Base-by-base conservation (phyloP, 2,113 vertebrate species). In the Sinosuthora webbiana region DNA sequence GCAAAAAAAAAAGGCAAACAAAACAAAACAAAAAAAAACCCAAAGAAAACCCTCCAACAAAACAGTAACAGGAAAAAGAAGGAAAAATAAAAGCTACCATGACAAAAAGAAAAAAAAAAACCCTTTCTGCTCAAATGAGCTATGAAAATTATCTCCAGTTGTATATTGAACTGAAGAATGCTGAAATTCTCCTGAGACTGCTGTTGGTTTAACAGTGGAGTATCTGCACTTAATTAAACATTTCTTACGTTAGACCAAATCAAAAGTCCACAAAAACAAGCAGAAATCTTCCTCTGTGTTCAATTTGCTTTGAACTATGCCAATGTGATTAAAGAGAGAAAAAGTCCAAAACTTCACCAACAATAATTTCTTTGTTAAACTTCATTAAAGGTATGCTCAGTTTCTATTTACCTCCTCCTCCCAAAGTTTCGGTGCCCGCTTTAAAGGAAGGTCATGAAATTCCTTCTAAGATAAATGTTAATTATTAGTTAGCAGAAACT, bases 401-500 rank as follows among this genome's bases (percentile, higher is more conserved):
- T 77, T 35, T 45, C 42, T 64, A 30, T 85, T 95, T 91, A 67
- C 33, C 10, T 74, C 44, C 28, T 79, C 16, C 49, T 85, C 35
- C 20, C 20, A 57, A 76, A 69, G 77, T 79, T 71, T 70, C 20
- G 4, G 18, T 57, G 23, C 24, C n/a, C 44, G 18, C 15, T 77
- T 70, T 93, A 62, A 88, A 74, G 25, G 17, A 59, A 86, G 22
- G 33, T 63, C 4, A 27, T 83, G 64, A 85, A 83, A 80, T 83
- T 85, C 64, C 64, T 94, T 92, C 22, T 42, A 67, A 77, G 87
- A 55, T 67, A 93, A 77, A 87, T 70, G 78, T 77, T 95, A 96
- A 91, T 91, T 85, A 89, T 91, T 89, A 94, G 37, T 82, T 81
- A 83, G 15, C 31, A 87, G n/a, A 90, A 80, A 77, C 14, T 31